phyloP scores from a whole-genome alignment of 2,797 vertebrate genomes.

The Fratercula arctica region DNA sequence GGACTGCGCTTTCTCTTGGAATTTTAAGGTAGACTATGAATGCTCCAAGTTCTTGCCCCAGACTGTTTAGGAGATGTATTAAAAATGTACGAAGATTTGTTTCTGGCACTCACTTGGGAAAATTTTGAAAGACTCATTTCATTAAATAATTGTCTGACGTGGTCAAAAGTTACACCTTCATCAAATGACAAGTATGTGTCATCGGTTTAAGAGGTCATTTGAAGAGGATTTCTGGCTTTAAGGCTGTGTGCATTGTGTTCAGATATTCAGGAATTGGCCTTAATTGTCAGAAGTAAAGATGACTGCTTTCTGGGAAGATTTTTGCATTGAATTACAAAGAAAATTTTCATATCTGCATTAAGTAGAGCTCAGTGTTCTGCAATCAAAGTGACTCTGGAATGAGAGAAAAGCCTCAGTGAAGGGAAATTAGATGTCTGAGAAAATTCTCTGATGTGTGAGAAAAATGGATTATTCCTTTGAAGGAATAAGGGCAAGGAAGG shows the following conservation, averaged over 20 bases:
- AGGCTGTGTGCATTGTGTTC: background rate
- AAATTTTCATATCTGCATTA: background rate
- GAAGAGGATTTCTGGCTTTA: background rate
- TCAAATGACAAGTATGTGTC: background rate
- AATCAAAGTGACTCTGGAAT: background rate
- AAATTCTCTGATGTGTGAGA: background rate
- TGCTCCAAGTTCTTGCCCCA: background rate
- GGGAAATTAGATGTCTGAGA: background rate
- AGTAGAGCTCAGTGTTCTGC: background rate
- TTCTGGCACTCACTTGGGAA: background rate
- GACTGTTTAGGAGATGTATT: background rate
- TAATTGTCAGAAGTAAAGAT: background rate
- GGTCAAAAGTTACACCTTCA: background rate
- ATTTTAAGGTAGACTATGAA: background rate
- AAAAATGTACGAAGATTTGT: background rate
- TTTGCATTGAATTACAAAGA: background rate
- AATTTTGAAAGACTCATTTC: background rate
- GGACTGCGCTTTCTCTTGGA: background rate
- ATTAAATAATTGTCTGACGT: background rate
- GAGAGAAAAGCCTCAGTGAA: background rate
- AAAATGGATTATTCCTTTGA: constrained; percentile 22
- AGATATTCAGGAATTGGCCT: background rate
- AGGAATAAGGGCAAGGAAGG: background rate
- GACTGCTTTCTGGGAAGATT: background rate
- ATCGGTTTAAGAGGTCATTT: background rate